A percentile compares a stretch with the other conserved stretches of the same genome.
Conservation (phyloP, 2,113 vertebrate genomes). For the Gymnogyps californianus region DNA sequence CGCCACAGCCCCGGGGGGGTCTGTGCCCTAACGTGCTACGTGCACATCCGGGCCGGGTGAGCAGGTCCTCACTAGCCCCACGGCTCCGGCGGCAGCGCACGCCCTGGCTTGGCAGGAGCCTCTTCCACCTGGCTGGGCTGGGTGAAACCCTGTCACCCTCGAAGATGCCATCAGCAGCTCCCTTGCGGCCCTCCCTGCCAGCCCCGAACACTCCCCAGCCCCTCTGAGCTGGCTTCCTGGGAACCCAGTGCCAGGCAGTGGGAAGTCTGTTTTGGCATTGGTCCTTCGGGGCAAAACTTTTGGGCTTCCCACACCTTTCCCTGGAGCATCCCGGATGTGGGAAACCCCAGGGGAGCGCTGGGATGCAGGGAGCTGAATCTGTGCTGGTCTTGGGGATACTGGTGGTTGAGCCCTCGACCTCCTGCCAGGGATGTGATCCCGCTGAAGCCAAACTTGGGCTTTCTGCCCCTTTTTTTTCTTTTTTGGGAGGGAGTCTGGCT, state of each 20-base stretch:
- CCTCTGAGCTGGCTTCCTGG: not conserved
- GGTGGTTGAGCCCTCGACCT: not conserved
- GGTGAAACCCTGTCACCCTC: not conserved
- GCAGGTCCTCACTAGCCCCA: not conserved
- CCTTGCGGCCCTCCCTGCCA: not conserved
- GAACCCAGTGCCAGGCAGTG: not conserved
- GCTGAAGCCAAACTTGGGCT: not conserved
- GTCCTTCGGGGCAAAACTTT: not conserved
- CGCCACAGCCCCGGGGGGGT: fast-evolving
- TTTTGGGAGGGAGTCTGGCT: not conserved
- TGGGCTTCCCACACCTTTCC: not conserved
- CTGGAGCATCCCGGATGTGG: not conserved
- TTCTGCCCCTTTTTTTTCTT: not conserved
- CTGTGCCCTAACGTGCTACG: not conserved
- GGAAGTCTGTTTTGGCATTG: not conserved
- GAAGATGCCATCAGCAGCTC: not conserved
- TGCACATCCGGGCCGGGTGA: not conserved
- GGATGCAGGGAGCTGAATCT: not conserved
- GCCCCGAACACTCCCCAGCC: not conserved
- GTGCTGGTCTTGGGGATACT: not conserved
- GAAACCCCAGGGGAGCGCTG: not conserved
- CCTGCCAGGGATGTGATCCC: not conserved
- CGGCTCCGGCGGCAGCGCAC: fast-evolving
- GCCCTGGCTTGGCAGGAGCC: not conserved
- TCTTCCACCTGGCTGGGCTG: not conserved